Base-by-base conservation (phyloP, 1,140 invertebrate species). In the Chlorops oryzae region DNA sequence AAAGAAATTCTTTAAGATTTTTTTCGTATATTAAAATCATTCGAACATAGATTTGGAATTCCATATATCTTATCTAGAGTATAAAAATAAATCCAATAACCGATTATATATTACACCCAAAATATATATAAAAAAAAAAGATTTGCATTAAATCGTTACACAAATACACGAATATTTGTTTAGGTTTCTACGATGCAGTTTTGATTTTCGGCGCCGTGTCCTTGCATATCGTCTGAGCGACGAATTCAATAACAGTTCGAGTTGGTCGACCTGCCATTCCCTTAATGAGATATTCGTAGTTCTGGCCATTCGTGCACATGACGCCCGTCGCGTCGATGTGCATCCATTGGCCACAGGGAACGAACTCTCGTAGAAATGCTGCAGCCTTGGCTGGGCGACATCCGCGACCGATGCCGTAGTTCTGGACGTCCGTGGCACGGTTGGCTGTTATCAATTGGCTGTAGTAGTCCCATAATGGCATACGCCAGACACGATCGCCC, bases 401-500 rank as follows among this genome's bases (percentile, higher is more conserved):
- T 25, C 78, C 81, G 50, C 77, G 74, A 4, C 74, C 70, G 56
- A 77, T 80, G 0, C 78, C 80, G 3, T 89, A 74, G 61, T 92
- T 92, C 46, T 87, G 85, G 3, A 92, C 55, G 66, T 93, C 90
- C 35, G 84, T 85, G 3, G 82, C 74, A 34, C 76, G 67, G 58
- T 76, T 77, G 53, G 83, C 77, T 9, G 7, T 7, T 42, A 92
- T 73, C 62, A 81, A 76, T 47, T 82, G 81, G 1, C 79, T 80
- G 61, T 84, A 92, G 58, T 81, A 78, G 47, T 85, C 80, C 81
- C 87, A 92, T 1, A 93, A 65, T 1, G 90, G 90, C 77, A 94
- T 82, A 61, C 88, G 75, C 90, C 90, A 94, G 3, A 93, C 77
- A 45, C 90, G 74, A 67, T 94, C 90, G 2, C 90, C 90, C 12